Base-by-base conservation (phyloP, 2,888 invertebrate genomes). In the Carabus problematicus region DNA sequence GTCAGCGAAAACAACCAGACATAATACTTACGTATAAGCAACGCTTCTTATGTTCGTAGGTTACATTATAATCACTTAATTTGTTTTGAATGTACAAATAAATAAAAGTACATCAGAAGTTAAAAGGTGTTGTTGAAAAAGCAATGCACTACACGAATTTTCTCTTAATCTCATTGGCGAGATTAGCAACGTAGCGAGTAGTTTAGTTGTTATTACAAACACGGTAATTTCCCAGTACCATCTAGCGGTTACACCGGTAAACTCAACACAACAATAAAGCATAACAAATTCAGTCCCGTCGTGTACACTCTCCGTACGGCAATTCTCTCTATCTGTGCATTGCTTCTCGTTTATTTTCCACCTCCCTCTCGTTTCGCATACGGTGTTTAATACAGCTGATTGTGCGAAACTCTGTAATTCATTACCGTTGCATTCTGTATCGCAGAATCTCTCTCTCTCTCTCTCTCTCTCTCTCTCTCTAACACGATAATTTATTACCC, bases 181-280 rank as follows among this genome's bases (percentile, higher is more conserved):
- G 52, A 52, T 52, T 52, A 52, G 52, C 52, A 52, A 19, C 52
- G 19, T 16, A 14, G 52, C 52, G 52, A 14, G 14, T 16, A 52
- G 52, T 52, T 52, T 52, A 52, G 52, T 52, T 16, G 52, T 52
- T 52, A 52, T 52, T 52, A 52, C 16, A 52, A 52, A 52, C 14
- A 4, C 52, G 52, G 52, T 52, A 52, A 52, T 52, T 52, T 52
- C 52, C 52, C 19, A 19, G 52, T 16, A 52, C 52, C 19, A 19
- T 52, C 52, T 16, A 52, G 52, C 14, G 52, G 18, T 16, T 52
- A 16, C 16, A 52, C 52, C 52, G 52, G 52, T 52, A 12, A 52
- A 52, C 52, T 52, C 52, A 19, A 52, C 52, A 52, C 47, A 52
- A 52, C 52, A 52, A 52, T 52, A 52, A 52, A 52, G 52, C 52